Evolutionary conservation across 2,797 vertebrate species (phyloP).

Genomic region (Onychomys arenicola): DNA sequence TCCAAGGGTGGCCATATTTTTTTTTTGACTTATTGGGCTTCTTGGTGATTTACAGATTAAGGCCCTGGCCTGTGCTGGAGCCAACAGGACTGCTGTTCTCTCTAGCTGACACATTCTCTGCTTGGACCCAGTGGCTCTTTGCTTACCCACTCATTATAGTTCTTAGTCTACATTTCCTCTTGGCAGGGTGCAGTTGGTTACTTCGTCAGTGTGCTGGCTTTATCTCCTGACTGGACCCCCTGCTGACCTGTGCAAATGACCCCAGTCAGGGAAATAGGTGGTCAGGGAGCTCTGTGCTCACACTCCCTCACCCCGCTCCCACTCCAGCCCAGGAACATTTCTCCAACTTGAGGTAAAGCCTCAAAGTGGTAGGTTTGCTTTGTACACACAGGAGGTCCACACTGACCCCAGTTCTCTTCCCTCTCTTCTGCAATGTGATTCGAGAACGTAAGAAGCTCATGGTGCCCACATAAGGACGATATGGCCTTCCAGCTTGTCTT

Average conservation of each 20-base stretch:
- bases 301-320: not conserved
- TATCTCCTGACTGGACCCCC: slow-evolving; percentile 74
- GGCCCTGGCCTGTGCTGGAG: slow-evolving; percentile 79
- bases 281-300: not conserved
- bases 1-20: slow-evolving; percentile 85
- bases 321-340: not conserved
- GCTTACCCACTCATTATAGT: slow-evolving; percentile 84
- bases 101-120: slow-evolving; percentile 76
- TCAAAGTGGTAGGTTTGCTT: not conserved
- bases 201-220: slow-evolving; percentile 71
- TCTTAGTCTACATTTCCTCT: slow-evolving; percentile 85
- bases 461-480: not conserved
- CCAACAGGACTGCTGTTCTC: slow-evolving; percentile 84
- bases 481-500: not conserved
- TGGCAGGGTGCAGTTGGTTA: slow-evolving; percentile 73
- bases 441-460: not conserved
- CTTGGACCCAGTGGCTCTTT: slow-evolving; percentile 79
- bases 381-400: not conserved
- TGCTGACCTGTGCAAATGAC: slow-evolving; percentile 73
- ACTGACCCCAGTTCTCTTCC: not conserved
- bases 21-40: slow-evolving; percentile 77
- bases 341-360: not conserved
- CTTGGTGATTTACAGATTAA: slow-evolving; percentile 85
- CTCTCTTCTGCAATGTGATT: not conserved
- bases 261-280: slow-evolving; percentile 75